phyloP scores from a whole-genome alignment of 2,113 vertebrate genomes.

The Leptosomus discolor region DNA sequence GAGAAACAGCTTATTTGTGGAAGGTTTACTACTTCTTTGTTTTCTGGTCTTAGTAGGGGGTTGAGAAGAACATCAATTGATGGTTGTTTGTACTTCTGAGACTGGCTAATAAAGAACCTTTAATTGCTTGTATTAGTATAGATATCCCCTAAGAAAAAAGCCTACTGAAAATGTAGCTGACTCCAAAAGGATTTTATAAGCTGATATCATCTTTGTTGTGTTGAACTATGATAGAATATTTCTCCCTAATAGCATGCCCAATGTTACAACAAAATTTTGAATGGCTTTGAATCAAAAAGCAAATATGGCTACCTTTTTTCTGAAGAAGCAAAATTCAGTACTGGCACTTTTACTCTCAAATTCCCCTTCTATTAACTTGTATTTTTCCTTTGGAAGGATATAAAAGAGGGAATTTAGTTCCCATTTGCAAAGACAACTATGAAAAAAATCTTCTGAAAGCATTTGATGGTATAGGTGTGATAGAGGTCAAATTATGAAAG shows the following conservation, averaged over 20 bases:
- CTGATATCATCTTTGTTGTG: conserved; percentile 28
- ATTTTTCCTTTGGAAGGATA: neutral
- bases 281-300: conserved; percentile 15
- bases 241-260: neutral
- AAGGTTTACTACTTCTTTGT: neutral
- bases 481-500: neutral
- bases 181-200: conserved; percentile 16
- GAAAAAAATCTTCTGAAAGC: neutral
- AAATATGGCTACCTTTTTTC: neutral
- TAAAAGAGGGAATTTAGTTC: neutral
- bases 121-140: conserved; percentile 7
- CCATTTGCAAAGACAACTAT: neutral
- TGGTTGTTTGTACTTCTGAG: neutral
- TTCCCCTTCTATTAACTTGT: neutral
- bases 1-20: neutral
- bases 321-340: neutral
- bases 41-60: neutral
- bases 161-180: conserved; percentile 8
- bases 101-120: neutral
- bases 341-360: neutral
- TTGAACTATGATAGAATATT: neutral
- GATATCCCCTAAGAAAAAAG: neutral
- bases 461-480: neutral
- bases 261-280: neutral
- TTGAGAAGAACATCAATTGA: neutral